A percentile compares a stretch with the other conserved stretches of the same genome.
Evolutionary conservation across 2,888 invertebrate species (phyloP).

Genomic region (Drosophila atripex): DNA sequence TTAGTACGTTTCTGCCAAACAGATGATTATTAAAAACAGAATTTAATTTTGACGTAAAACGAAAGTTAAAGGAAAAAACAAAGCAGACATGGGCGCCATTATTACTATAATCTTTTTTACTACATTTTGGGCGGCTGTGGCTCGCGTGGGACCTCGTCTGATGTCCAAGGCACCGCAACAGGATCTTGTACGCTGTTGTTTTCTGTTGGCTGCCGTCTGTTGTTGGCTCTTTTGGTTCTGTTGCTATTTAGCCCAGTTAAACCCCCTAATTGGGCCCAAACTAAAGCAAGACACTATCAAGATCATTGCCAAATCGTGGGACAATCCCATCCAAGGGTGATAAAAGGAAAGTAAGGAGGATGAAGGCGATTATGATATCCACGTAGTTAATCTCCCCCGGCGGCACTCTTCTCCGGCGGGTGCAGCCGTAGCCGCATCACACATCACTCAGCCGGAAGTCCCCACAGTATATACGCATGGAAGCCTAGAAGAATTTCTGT

Average conservation of each 20-base stretch:
- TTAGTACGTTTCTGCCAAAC: constrained; percentile 10
- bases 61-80: neutral
- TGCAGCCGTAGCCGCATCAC: constrained; percentile 18
- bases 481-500: constrained; percentile 1
- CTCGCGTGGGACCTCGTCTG: constrained; percentile 93
- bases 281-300: constrained; percentile 88
- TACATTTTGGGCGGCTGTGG: constrained; percentile 93
- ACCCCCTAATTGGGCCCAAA: constrained; percentile 94
- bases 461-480: neutral
- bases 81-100: constrained; percentile 85
- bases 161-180: constrained; percentile 96
- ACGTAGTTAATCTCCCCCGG: constrained; percentile 13
- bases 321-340: constrained; percentile 60
- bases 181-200: constrained; percentile 94
- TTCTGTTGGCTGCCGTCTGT: constrained; percentile 93
- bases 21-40: constrained; percentile 29
- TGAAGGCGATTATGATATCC: neutral
- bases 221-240: constrained; percentile 97
- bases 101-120: constrained; percentile 93
- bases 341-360: constrained; percentile 9
- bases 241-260: constrained; percentile 97
- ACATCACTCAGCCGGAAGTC: constrained; percentile 16
- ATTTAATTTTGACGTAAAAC: constrained; percentile 22
- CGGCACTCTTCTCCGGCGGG: neutral
- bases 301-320: constrained; percentile 93